Conservation (phyloP, 2,888 invertebrate species). For the Drosophila recens region DNA sequence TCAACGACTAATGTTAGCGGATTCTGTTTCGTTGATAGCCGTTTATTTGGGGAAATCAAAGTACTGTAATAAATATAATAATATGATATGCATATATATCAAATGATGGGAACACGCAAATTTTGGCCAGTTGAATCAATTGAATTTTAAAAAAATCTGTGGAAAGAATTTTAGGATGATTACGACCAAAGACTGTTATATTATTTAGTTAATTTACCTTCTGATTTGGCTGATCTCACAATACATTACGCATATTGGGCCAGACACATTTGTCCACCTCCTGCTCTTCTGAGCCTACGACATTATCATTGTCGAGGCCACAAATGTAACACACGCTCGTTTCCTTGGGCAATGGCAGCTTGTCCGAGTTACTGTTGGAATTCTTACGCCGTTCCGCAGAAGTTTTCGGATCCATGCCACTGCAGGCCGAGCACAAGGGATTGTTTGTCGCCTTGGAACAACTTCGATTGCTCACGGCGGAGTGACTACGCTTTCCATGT, state of each 20-base stretch:
- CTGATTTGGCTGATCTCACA: background rate
- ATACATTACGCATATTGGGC: background rate
- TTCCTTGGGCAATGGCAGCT: background rate
- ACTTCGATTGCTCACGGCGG: background rate
- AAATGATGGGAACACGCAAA: background rate
- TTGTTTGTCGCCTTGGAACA: background rate
- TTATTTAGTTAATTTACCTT: background rate
- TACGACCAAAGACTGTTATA: background rate
- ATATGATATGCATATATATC: background rate
- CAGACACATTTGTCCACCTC: background rate
- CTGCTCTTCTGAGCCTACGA: slow-evolving; percentile 3
- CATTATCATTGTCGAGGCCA: slow-evolving; percentile 22
- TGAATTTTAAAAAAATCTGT: background rate
- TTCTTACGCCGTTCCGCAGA: slow-evolving; percentile 1
- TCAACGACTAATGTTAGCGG: slow-evolving; percentile 2
- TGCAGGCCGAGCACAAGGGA: slow-evolving; percentile 16
- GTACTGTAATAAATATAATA: background rate
- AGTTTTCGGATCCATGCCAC: background rate
- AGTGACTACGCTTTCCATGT: slow-evolving; percentile 21
- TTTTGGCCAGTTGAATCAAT: background rate
- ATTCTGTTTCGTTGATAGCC: slow-evolving; percentile 15
- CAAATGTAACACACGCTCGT: slow-evolving; percentile 32
- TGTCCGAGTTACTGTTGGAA: background rate
- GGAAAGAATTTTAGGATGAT: background rate
- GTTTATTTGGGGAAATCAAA: slow-evolving; percentile 1